A percentile compares a stretch with the other conserved stretches of the same genome.
phyloP scores from a whole-genome alignment of 2,888 invertebrate species.

The Synergus gifuensis region DNA sequence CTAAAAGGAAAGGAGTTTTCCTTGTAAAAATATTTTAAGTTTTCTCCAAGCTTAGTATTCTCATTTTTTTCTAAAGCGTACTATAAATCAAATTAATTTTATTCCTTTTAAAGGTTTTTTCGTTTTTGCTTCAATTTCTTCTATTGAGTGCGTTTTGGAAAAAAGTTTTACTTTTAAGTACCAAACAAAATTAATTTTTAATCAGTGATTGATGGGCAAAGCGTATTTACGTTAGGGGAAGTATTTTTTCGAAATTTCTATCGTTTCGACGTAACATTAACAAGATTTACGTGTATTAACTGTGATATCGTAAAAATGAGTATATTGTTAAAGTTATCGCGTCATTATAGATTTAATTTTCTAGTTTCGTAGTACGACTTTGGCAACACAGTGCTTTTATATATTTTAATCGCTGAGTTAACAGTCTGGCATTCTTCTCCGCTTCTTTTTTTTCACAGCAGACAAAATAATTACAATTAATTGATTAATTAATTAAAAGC shows the following conservation, averaged over 20 bases:
- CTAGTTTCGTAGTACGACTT: constrained; percentile 35
- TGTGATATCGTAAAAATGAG: constrained; percentile 42
- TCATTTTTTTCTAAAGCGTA: constrained; percentile 9
- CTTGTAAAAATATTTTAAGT: constrained; percentile 1
- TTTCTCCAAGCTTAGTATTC: constrained; percentile 1
- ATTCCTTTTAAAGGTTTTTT: background rate
- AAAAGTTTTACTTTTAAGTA: background rate
- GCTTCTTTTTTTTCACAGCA: constrained; percentile 13
- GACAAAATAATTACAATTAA: background rate
- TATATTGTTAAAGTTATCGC: constrained; percentile 40
- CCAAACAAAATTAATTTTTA: background rate
- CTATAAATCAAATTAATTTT: background rate
- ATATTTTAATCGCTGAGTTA: background rate
- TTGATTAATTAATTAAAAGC: constrained; percentile 12
- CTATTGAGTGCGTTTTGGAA: constrained; percentile 16
- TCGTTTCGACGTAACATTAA: constrained; percentile 41
- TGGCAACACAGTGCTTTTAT: constrained; percentile 12
- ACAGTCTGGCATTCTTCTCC: constrained; percentile 33
- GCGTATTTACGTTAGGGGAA: background rate
- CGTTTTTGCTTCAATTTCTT: background rate
- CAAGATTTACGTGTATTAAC: constrained; percentile 41
- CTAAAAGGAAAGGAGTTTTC: background rate
- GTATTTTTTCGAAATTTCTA: constrained; percentile 34
- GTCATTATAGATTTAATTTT: constrained; percentile 37
- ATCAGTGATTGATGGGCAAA: background rate